A percentile compares a stretch with the other conserved stretches of the same genome.
Conservation (phyloP, 2,888 invertebrate species). For the Diaperis boleti region DNA sequence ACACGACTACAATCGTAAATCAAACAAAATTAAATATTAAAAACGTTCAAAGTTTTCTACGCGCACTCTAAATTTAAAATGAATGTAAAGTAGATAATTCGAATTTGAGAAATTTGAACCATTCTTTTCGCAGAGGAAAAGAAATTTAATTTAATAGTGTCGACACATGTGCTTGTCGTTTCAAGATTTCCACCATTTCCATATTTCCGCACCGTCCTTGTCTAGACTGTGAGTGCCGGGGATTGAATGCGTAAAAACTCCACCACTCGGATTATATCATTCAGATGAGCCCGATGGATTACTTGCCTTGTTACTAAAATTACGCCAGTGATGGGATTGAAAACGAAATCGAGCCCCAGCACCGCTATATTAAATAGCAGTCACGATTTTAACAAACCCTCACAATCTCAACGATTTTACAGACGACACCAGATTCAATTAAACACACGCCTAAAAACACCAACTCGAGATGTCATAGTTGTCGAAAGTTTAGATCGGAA, state of each 20-base stretch:
- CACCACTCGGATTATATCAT: constrained; percentile 51
- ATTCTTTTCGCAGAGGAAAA: constrained; percentile 65
- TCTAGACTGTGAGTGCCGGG: constrained; percentile 35
- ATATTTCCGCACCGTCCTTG: constrained; percentile 55
- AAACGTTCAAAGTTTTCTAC: constrained; percentile 66
- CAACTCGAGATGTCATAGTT: no score
- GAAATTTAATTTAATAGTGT: constrained; percentile 67
- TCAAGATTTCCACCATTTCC: constrained; percentile 63
- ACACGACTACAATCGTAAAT: constrained; percentile 67
- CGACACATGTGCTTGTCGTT: constrained; percentile 67
- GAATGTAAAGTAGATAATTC: constrained; percentile 69
- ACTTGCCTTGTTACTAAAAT: constrained; percentile 51
- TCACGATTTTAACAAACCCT: constrained; percentile 35
- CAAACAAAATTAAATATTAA: constrained; percentile 68
- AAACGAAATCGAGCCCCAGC: constrained; percentile 44
- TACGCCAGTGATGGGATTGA: constrained; percentile 48
- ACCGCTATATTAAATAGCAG: constrained; percentile 30
- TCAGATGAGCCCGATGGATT: constrained; percentile 54
- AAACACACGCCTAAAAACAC: constrained; percentile 3
- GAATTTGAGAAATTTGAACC: constrained; percentile 67
- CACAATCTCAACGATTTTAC: constrained; percentile 14
- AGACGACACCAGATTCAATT: constrained; percentile 26
- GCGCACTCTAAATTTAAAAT: constrained; percentile 67
- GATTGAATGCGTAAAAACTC: constrained; percentile 41
- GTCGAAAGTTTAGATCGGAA: no score